Evolutionary conservation across 37 sponge, comb jelly and placozoan genomes (phyloP), one percentile per base, ranked within the genome.

Genomic region (Geodia barretti): DNA sequence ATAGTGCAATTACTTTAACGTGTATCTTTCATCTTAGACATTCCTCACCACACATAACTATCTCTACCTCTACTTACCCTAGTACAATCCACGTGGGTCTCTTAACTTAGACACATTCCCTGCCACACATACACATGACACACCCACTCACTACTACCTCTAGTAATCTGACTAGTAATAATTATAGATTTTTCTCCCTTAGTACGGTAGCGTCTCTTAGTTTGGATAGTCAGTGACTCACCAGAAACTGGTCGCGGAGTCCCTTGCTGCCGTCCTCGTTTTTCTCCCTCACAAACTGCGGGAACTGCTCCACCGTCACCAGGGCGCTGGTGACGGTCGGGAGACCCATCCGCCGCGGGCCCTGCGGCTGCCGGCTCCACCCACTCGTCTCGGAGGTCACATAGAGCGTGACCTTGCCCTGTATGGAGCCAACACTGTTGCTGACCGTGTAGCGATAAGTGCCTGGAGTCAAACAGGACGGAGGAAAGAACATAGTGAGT

Each of bases 391-490:
- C 54, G 11, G 54, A 17, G 54, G 54, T 47, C 11, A 78, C 68
- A 36, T 60, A 78, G 7, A 78, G 62, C 21, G 73, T 29, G 7
- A 86, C 79, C 76, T 81, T 69, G 23, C 88, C 88, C 63, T 81
- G 68, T 4, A 81, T 37, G 37, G 82, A 75, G 30, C 82, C 82
- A 29, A 72, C 62, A 19, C 14, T 74, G 71, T 87, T 87, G 63
- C 82, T 81, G 61, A 81, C 88, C 0, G 76, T 81, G 71, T 59
- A 87, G n/a, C 61, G 41, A 64, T 87, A 87, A 38, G 43, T 54
- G 2, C 88, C 88, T 19, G n/a, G n/a, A n/a, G n/a, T n/a, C n/a
- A n/a, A n/a, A n/a, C n/a, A n/a, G n/a, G n/a, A n/a, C n/a, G n/a
- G n/a, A n/a, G n/a, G n/a, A n/a, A n/a, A n/a, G n/a, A n/a, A n/a